Evolutionary conservation across 2,113 vertebrate genomes (phyloP).

Genomic region (Oryctolagus cuniculus): DNA sequence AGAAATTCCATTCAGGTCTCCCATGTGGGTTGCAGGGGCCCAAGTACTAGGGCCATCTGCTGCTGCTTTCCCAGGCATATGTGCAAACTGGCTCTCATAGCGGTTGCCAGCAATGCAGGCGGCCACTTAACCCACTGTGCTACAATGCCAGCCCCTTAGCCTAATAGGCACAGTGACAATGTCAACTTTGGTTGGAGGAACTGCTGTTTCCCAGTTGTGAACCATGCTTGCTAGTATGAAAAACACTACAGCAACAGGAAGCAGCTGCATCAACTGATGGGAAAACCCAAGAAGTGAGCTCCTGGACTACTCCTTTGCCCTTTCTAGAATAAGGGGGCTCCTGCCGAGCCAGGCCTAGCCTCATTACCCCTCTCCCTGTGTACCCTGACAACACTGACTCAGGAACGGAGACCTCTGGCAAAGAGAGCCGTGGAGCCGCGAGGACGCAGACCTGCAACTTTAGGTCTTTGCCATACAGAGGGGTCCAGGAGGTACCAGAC

Average conservation of each 20-base stretch:
- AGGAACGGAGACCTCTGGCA: neutral
- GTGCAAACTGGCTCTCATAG: too few relatives aligned
- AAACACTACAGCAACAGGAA: neutral
- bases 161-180: neutral
- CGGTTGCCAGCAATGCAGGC: too few relatives aligned
- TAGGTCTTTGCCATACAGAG: neutral
- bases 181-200: slow-evolving; percentile 2
- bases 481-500: accelerated
- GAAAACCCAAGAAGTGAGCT: neutral
- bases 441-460: neutral
- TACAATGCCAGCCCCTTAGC: too few relatives aligned
- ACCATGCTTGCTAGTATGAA: neutral
- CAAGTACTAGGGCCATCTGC: too few relatives aligned
- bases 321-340: neutral
- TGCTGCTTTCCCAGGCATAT: too few relatives aligned
- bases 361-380: neutral
- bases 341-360: neutral
- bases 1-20: too few relatives aligned
- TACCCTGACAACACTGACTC: neutral
- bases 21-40: too few relatives aligned
- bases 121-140: too few relatives aligned
- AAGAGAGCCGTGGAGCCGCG: neutral
- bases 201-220: neutral
- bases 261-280: neutral
- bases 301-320: neutral